Conservation (phyloP, 2,113 vertebrate species). For the Malurus elegans region DNA sequence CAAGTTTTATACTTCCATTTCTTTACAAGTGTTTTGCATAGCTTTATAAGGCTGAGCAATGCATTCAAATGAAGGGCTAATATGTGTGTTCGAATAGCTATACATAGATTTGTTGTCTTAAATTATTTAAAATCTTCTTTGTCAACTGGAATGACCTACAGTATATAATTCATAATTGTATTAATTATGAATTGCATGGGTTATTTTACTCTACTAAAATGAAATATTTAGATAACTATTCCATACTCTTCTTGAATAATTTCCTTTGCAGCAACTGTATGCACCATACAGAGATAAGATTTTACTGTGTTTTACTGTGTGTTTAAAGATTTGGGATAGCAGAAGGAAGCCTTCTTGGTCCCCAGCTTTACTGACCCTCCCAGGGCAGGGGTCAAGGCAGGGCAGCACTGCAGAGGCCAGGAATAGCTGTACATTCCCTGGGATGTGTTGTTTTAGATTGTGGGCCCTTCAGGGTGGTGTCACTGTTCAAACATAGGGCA, state of each 20-base stretch:
- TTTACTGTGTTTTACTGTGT: not conserved
- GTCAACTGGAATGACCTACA: not conserved
- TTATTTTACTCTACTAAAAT: slow-evolving; percentile 8
- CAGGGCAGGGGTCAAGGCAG: accelerated
- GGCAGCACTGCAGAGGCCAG: not conserved
- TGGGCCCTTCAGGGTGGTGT: not conserved
- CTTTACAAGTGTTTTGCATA: slow-evolving; percentile 10
- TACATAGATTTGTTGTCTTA: not conserved
- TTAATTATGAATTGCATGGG: not conserved
- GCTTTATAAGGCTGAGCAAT: not conserved
- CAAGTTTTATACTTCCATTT: slow-evolving; percentile 16
- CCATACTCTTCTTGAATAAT: not conserved
- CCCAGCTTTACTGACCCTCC: not conserved
- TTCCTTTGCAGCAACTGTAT: not conserved
- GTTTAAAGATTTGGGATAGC: not conserved
- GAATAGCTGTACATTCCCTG: not conserved
- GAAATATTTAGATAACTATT: not conserved
- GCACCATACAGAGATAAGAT: not conserved
- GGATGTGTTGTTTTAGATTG: not conserved
- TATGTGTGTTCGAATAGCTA: slow-evolving; percentile 1
- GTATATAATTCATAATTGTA: not conserved
- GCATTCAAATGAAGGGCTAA: slow-evolving; percentile 16
- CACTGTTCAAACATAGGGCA: not conserved
- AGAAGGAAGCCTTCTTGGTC: not conserved
- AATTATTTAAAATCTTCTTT: slow-evolving; percentile 25